A percentile compares a stretch with the other conserved stretches of the same genome.
phyloP scores from a whole-genome alignment of 2,797 vertebrate species.

The Anguilla pacifica region DNA sequence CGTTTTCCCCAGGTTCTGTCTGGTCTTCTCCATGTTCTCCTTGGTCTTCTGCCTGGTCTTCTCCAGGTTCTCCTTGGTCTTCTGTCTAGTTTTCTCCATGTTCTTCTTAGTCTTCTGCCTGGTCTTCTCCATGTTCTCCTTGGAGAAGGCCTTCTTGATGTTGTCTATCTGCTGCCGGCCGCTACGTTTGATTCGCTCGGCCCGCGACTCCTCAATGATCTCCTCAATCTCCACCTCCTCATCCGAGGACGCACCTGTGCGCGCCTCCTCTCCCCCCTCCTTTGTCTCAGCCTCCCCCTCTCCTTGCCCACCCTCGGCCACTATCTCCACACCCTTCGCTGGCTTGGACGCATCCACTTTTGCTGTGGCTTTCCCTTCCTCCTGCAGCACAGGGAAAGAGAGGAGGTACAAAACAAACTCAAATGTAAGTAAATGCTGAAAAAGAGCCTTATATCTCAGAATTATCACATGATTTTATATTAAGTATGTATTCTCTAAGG shows the following conservation, averaged over 20 bases:
- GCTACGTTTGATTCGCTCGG: slow-evolving; percentile 87
- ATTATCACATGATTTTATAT: no score
- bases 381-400: slow-evolving; percentile 67
- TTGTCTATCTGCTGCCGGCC: slow-evolving; percentile 89
- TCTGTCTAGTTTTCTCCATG: slow-evolving; percentile 86
- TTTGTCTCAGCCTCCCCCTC: slow-evolving; percentile 51
- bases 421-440: neutral
- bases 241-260: slow-evolving; percentile 80
- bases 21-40: slow-evolving; percentile 92
- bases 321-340: slow-evolving; percentile 72
- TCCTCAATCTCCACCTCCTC: slow-evolving; percentile 94
- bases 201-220: slow-evolving; percentile 91
- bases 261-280: slow-evolving; percentile 56
- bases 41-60: slow-evolving; percentile 90
- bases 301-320: slow-evolving; percentile 72
- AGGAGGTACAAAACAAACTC: slow-evolving; percentile 10
- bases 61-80: slow-evolving; percentile 92
- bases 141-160: slow-evolving; percentile 96
- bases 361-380: slow-evolving; percentile 82
- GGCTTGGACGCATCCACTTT: slow-evolving; percentile 81
- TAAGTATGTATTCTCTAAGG: no score
- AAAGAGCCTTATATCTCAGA: no score
- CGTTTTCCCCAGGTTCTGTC: slow-evolving; percentile 89
- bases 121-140: slow-evolving; percentile 92
- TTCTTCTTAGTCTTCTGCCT: slow-evolving; percentile 81